Percentiles rank a stretch among this genome's conserved stretches.
phyloP scores from a whole-genome alignment of 2,888 invertebrate genomes.

The Callyntrura sp. region DNA sequence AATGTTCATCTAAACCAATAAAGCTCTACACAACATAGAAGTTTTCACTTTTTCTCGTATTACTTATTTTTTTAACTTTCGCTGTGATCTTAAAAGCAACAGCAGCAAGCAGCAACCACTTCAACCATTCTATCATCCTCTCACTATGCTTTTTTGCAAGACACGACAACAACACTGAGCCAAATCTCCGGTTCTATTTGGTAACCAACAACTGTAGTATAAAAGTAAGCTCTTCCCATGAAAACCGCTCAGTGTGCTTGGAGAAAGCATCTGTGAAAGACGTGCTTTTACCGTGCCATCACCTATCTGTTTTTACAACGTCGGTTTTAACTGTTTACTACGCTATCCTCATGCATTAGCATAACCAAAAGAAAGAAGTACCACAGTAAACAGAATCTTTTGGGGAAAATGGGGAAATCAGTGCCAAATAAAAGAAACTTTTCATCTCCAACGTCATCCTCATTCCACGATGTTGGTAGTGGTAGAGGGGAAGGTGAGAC shows the following conservation, averaged over 20 bases:
- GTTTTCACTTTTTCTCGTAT: background rate
- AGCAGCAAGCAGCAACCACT: background rate
- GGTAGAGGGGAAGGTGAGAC: slow-evolving; percentile 18
- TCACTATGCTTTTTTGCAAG: slow-evolving; percentile 5
- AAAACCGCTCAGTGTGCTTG: slow-evolving; percentile 41
- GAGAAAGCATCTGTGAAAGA: slow-evolving; percentile 57
- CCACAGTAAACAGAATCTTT: too few species aligned
- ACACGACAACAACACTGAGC: background rate
- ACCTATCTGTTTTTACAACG: too few species aligned
- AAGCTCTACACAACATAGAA: background rate
- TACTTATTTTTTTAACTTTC: slow-evolving; percentile 26
- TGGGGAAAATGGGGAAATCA: slow-evolving; percentile 43
- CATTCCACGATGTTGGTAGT: slow-evolving; percentile 12
- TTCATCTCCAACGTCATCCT: background rate
- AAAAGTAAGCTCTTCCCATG: background rate
- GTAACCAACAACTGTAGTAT: too few species aligned
- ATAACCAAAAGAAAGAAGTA: too few species aligned
- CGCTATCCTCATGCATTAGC: too few species aligned
- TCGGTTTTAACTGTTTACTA: too few species aligned
- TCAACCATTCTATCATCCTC: background rate
- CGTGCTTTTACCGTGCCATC: too few species aligned
- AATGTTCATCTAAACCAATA: slow-evolving; percentile 19
- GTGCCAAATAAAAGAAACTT: slow-evolving; percentile 29
- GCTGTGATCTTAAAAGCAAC: slow-evolving; percentile 4
- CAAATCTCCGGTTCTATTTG: too few species aligned